Evolutionary conservation across 2,797 vertebrate genomes (phyloP), one percentile per base, ranked within the genome.

Genomic region (Onychomys torridus): DNA sequence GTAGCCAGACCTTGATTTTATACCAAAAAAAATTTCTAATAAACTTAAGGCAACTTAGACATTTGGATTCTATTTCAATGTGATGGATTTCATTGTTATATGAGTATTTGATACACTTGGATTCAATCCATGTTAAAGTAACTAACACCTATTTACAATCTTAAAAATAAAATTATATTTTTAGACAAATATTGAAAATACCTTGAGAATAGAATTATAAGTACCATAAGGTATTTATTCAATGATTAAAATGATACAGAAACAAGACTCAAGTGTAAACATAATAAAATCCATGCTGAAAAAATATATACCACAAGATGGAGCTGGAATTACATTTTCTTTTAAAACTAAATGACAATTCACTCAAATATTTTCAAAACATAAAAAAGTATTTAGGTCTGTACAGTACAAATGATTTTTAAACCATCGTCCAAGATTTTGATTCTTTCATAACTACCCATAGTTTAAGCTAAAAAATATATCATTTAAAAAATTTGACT

Each of bases 281-380:
- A 49, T 65, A 91, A 65, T 37, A 94, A 65, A 63, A 6, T 2
- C 8, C 2, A 27, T 78, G 95, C 78, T 87, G 34, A 10, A 77
- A 96, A 91, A 78, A 65, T 82, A 49, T 46, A 92, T 97, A 37
- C 98, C 98, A 98, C 94, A 97, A 98, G 98, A 93, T 98, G 98
- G 98, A 98, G 98, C 98, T 98, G 95, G 67, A 94, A 98, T 97
- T 97, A 96, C 96, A 93, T 91, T 97, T 98, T 97, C 81, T 85
- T 77, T 49, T 86, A 96, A 34, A 43, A 52, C 3, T 63, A 9
- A 97, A 40, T 40, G 43, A 63, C 97, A 94, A 91, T 92, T 83
- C 55, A 94, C 92, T 97, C 43, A 95, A 90, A 57, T 77, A 2
- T 91, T 97, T 98, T 97, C 57, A 96, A 95, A 94, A 32, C 37